Percentiles rank a stretch among this genome's conserved stretches.
phyloP scores from a whole-genome alignment of 2,888 invertebrate genomes.

The Pherbina coryleti region DNA sequence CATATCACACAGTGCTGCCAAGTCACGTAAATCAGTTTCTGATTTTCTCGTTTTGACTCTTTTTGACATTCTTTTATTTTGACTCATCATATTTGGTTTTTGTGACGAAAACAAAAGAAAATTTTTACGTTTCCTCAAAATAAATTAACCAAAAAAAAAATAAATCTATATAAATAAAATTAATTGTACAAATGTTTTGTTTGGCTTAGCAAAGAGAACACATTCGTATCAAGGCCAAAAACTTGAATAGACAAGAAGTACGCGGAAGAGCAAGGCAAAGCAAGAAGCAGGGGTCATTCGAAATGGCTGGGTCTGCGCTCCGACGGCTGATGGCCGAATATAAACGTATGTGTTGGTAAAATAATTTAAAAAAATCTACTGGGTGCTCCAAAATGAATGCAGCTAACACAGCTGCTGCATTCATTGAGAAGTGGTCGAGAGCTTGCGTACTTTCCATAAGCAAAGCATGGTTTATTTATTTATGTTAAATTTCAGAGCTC shows the following conservation, averaged over 20 bases:
- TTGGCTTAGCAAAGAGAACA: slow-evolving; percentile 5
- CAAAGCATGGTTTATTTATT: not conserved
- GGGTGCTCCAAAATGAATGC: not conserved
- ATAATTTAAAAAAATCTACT: not conserved
- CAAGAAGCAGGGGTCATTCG: not conserved
- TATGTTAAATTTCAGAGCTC: slow-evolving; percentile 74
- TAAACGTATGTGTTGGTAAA: slow-evolving; percentile 75
- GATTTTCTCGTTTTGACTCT: not conserved
- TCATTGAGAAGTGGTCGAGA: too few relatives aligned
- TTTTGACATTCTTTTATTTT: not conserved
- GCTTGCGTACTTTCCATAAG: not conserved
- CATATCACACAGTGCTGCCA: too few relatives aligned
- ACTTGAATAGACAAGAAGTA: too few relatives aligned
- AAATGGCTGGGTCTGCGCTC: slow-evolving; percentile 87
- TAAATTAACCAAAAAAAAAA: not conserved
- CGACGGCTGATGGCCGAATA: slow-evolving; percentile 90
- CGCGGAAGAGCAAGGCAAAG: too few relatives aligned
- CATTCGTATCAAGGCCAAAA: not conserved
- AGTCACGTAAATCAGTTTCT: too few relatives aligned
- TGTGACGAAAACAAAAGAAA: slow-evolving; percentile 33
- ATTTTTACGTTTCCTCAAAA: slow-evolving; percentile 30
- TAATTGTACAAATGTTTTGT: slow-evolving; percentile 25
- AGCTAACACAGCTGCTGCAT: too few relatives aligned
- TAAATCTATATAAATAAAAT: not conserved
- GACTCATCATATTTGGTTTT: slow-evolving; percentile 3